These are phyloP conservation scores for Mythimna vitellina DNA, from an alignment of 2,888 invertebrate species.

Conservation along the genomic window DNA sequence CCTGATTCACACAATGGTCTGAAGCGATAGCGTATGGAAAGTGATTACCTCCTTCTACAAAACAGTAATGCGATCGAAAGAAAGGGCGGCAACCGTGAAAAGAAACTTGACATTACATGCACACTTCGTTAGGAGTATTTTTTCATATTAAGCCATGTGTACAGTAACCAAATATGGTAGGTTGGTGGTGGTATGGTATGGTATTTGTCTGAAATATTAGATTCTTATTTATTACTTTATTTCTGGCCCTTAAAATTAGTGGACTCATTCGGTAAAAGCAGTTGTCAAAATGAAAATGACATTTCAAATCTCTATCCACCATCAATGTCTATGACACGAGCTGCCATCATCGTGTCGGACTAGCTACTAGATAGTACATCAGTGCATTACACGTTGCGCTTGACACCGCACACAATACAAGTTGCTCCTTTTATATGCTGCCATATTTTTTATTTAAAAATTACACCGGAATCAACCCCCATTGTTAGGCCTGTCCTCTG, in stretches of 20 bases:
- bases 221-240: not conserved
- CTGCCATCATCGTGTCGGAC: slow-evolving; percentile 19
- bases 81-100: too few relatives aligned
- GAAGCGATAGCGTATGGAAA: too few relatives aligned
- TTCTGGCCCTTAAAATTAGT: not conserved
- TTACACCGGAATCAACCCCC: slow-evolving; percentile 51
- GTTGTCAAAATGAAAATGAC: not conserved
- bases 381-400: slow-evolving; percentile 63
- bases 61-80: too few relatives aligned
- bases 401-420: slow-evolving; percentile 64
- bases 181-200: too few relatives aligned
- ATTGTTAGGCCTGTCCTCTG: slow-evolving; percentile 49
- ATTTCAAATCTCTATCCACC: slow-evolving; percentile 30
- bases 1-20: too few relatives aligned
- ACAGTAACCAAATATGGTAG: too few relatives aligned
- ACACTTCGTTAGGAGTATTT: not conserved
- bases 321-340: slow-evolving; percentile 45
- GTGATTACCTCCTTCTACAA: too few relatives aligned
- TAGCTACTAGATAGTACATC: slow-evolving; percentile 48
- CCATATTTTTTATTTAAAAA: slow-evolving; percentile 56
- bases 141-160: too few relatives aligned
- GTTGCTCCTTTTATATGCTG: slow-evolving; percentile 48
- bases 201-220: too few relatives aligned
- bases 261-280: not conserved
- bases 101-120: not conserved